Evolutionary conservation across 2,113 vertebrate species (phyloP), one percentile per base, ranked within the genome.

Genomic region (Abramis brama): DNA sequence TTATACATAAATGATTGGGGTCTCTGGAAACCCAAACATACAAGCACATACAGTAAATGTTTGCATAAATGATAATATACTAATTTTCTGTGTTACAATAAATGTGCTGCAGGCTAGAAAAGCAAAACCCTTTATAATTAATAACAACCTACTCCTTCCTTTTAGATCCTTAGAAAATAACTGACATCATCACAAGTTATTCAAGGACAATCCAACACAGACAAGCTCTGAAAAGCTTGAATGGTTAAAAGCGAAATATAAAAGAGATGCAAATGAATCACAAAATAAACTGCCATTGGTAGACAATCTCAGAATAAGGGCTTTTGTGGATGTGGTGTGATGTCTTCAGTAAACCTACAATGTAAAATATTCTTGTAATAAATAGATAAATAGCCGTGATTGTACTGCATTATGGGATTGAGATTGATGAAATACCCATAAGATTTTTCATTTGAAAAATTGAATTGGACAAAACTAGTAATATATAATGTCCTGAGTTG

Each of bases 191-290:
- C 64, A 23, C 23, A 13, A 45, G 25, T 50, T 25, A 17, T 77
- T 36, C 81, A 77, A 76, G 62, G 59, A 81, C 43, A 21, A 47
- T 33, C 66, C 43, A 79, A 50, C 62, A 59, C 52, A 84, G 83
- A 79, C 70, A 71, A 62, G 64, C 74, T 79, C 64, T 71, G 19
- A 64, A 27, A 52, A 62, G 13, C 9, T 84, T 80, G 80, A 79
- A 86, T 23, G 68, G 33, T 36, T 23, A 71, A 36, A 76, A 79
- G 27, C 17, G 30, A 33, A 80, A 74, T 80, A 66, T 84, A 47
- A 84, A 66, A 47, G 47, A 76, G 57, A 84, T 86, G 59, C 59
- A 80, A 83, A 86, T 83, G 33, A 88, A 66, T 70, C 66, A 76
- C 59, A 75, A 62, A 57, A 88, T 57, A 68, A 86, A 73, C 79